phyloP scores from a whole-genome alignment of 2,888 invertebrate species.

The Lepas anatifera region DNA sequence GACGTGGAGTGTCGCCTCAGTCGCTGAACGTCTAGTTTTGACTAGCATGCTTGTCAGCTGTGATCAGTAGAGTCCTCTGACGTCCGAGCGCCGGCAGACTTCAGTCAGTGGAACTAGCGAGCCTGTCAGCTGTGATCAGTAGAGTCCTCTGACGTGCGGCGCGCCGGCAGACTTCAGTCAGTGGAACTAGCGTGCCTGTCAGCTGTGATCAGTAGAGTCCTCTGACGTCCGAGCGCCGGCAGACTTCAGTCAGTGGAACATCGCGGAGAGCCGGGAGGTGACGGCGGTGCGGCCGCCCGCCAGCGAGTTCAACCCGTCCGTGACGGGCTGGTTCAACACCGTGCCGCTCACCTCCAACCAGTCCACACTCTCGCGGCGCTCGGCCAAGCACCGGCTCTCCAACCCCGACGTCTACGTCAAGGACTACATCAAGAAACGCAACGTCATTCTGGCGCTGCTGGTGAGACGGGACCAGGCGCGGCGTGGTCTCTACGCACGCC shows the following conservation, averaged over 20 bases:
- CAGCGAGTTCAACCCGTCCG: constrained; percentile 19
- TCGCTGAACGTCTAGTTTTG: too few relatives aligned
- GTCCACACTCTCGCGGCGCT: constrained; percentile 52
- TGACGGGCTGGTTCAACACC: constrained; percentile 83
- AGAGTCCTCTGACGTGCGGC: too few relatives aligned
- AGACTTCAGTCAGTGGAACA: constrained; percentile 10
- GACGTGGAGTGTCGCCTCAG: too few relatives aligned
- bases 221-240: too few relatives aligned
- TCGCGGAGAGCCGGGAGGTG: background rate
- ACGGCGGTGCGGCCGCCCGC: background rate
- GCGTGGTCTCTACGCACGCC: too few relatives aligned
- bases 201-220: too few relatives aligned
- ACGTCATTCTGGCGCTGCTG: constrained; percentile 81
- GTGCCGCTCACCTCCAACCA: constrained; percentile 61
- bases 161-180: too few relatives aligned
- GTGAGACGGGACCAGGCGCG: too few relatives aligned
- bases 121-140: too few relatives aligned
- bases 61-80: too few relatives aligned
- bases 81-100: background rate
- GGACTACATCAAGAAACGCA: constrained; percentile 87
- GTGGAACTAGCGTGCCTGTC: too few relatives aligned
- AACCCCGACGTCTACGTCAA: constrained; percentile 73
- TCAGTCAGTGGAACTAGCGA: constrained; percentile 10
- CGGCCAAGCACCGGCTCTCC: constrained; percentile 35
- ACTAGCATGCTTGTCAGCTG: too few relatives aligned